Conservation (phyloP, 2,113 vertebrate species). For the Mobula hypostoma region DNA sequence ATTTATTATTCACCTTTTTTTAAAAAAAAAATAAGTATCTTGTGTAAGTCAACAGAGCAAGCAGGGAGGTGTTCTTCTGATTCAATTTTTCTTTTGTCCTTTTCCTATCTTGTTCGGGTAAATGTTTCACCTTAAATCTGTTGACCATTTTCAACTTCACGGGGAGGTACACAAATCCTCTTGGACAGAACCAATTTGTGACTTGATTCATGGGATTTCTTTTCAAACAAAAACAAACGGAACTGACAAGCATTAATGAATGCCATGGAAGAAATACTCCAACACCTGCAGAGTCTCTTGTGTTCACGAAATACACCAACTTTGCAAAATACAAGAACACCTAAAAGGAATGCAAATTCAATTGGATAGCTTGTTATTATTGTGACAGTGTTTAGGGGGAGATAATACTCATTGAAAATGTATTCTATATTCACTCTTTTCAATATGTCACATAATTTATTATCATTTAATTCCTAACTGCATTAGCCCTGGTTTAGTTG, state of each 20-base stretch:
- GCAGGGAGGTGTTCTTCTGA: not conserved
- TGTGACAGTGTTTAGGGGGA: not conserved
- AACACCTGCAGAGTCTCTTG: too few species aligned
- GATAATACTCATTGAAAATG: not conserved
- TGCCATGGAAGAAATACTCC: not conserved
- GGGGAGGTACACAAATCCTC: not conserved
- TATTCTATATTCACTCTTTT: too few species aligned
- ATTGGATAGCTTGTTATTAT: not conserved
- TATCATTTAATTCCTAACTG: not conserved
- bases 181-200: not conserved
- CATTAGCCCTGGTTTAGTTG: not conserved
- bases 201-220: not conserved
- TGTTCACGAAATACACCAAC: not conserved
- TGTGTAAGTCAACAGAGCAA: not conserved
- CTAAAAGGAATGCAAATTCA: not conserved
- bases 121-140: not conserved
- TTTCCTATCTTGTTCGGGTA: not conserved
- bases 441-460: not conserved
- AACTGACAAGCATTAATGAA: conserved; percentile 3
- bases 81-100: not conserved
- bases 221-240: not conserved
- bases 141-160: not conserved
- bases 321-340: not conserved
- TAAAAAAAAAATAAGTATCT: not conserved
- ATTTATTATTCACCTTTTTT: not conserved